Conservation (phyloP, 2,888 invertebrate genomes). For the Cryptus viduatorius region DNA sequence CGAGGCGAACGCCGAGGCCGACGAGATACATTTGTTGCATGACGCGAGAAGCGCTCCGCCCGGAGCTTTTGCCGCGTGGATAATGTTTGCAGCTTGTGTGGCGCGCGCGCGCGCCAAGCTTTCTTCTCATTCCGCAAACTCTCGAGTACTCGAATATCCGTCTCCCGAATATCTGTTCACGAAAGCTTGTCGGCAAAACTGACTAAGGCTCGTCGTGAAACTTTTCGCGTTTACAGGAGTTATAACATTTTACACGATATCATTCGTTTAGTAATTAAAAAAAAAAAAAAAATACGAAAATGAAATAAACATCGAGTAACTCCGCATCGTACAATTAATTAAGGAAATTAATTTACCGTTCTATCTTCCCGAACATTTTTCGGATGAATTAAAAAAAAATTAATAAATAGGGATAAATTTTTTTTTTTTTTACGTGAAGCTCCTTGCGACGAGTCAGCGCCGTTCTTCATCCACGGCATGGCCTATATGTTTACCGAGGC, state of each 20-base stretch:
- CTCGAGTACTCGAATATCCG: no score
- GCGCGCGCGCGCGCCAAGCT: no score
- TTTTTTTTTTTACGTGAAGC: slow-evolving; percentile 7
- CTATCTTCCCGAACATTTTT: not conserved
- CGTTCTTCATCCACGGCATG: slow-evolving; percentile 35
- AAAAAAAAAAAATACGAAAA: not conserved
- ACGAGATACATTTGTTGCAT: slow-evolving; percentile 66
- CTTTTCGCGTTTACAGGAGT: no score
- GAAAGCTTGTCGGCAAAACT: no score
- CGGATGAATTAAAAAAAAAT: not conserved
- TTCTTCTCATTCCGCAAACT: no score
- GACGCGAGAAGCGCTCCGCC: slow-evolving; percentile 55
- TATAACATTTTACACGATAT: no score
- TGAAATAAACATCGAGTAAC: not conserved
- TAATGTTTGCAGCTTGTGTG: no score
- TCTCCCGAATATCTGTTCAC: no score
- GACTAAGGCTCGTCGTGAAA: no score
- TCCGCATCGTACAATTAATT: not conserved
- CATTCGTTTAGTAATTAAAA: no score
- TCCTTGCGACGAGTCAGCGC: slow-evolving; percentile 20
- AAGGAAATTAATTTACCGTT: not conserved
- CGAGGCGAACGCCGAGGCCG: slow-evolving; percentile 48
- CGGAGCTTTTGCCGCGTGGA: slow-evolving; percentile 10
- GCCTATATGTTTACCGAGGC: slow-evolving; percentile 61
- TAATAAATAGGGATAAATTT: not conserved